These are phyloP conservation scores for Chiridota heheva DNA, from an alignment of 35 echinoderm and acorn worm species.

Conservation along the genomic window DNA sequence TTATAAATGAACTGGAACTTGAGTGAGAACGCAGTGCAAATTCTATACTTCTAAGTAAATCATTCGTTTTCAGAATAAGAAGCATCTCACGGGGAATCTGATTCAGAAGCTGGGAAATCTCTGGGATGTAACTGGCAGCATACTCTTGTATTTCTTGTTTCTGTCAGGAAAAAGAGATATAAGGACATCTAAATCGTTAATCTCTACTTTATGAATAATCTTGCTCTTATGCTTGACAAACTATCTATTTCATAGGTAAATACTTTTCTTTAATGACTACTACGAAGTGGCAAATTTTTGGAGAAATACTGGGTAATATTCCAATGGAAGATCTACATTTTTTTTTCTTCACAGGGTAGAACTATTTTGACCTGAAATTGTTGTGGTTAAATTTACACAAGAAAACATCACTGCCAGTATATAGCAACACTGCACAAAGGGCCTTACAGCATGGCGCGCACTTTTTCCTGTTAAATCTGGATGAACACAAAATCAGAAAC, in stretches of 20 bases:
- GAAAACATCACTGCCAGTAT: too few relatives aligned
- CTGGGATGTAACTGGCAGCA: conserved; percentile 73
- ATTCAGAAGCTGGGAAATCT: conserved; percentile 87
- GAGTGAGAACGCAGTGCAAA: conserved; percentile 58
- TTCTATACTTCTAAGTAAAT: conserved; percentile 90
- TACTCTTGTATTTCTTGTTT: conserved; percentile 66
- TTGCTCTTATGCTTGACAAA: neutral
- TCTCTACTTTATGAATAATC: neutral
- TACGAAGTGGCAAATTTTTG: too few relatives aligned
- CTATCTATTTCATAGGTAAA: neutral
- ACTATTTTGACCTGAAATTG: too few relatives aligned
- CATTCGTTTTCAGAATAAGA: conserved; percentile 92
- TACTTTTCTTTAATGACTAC: too few relatives aligned
- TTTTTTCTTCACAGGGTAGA: too few relatives aligned
- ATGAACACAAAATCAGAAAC: too few relatives aligned
- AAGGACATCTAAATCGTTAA: neutral
- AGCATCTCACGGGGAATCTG: conserved; percentile 90
- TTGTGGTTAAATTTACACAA: too few relatives aligned
- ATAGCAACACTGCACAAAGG: too few relatives aligned
- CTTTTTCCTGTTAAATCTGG: too few relatives aligned
- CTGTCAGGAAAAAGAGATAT: conserved; percentile 36
- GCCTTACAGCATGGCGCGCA: too few relatives aligned
- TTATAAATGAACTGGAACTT: conserved; percentile 97
- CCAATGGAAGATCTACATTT: too few relatives aligned
- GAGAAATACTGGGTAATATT: too few relatives aligned